Evolutionary conservation across 2,113 vertebrate species (phyloP).

Genomic region (Dromas ardeola): DNA sequence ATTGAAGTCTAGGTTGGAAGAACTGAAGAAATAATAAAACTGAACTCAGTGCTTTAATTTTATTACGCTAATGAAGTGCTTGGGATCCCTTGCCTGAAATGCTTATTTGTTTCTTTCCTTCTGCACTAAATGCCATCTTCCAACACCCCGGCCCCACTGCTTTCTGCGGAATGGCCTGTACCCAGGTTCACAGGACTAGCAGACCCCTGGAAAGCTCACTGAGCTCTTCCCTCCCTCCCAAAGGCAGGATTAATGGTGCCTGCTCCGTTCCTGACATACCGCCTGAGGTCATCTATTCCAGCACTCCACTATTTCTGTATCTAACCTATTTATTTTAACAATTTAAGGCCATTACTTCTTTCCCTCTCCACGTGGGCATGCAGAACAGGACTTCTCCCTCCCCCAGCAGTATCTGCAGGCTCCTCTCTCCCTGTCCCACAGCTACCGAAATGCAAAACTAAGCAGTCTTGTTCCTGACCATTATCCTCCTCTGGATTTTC

Average conservation of each 20-base stretch:
- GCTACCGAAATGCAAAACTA: rapidly evolving
- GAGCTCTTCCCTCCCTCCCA: background rate
- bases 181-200: background rate
- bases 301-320: background rate
- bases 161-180: background rate
- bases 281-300: background rate
- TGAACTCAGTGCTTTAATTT: background rate
- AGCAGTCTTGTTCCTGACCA: rapidly evolving
- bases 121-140: background rate
- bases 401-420: background rate
- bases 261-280: background rate
- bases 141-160: background rate
- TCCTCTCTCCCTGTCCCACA: background rate
- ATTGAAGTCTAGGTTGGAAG: background rate
- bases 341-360: background rate
- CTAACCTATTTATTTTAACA: background rate
- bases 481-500: background rate
- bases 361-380: rapidly evolving
- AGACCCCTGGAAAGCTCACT: background rate
- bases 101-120: background rate
- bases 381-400: background rate
- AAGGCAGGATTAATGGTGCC: background rate
- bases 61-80: background rate
- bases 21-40: background rate
- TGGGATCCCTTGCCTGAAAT: background rate